Base-by-base conservation (phyloP, 1,140 invertebrate genomes). In the Scaptodrosophila lebanonensis region DNA sequence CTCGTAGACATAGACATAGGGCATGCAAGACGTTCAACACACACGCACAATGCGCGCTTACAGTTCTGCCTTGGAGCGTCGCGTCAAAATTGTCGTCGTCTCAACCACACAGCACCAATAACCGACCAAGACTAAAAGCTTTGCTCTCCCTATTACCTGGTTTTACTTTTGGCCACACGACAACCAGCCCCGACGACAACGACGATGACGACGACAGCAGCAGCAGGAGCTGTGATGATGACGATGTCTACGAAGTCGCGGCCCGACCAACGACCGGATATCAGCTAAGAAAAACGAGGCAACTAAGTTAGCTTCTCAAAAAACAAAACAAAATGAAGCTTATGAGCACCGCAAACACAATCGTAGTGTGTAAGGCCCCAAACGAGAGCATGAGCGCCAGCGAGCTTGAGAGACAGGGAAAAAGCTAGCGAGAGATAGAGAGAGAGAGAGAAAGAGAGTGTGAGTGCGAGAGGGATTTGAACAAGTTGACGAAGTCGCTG, bases 101-200 rank as follows among this genome's bases (percentile, higher is more conserved):
- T 62, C 75, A 82, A 82, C 75, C 75, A 83, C 75, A 82, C 75
- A 82, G 76, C 76, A 83, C 75, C 75, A 75, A 82, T 73, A 82
- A 82, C 75, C 70, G 75, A 82, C 53, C 66, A 83, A 82, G 75
- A 83, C 75, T 83, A 82, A 82, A 82, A 82, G 75, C 76, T 82
- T 82, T 54, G 70, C 75, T 82, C 75, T 75, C 51, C 75, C 83
- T 73, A 82, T 75, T 82, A 82, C 75, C 75, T 82, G 75, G 48
- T 82, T 75, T 82, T 75, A 73, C 83, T 70, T 79, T 60, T 48
- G 53, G 43, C 42, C 53, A 22, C 61, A 49, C 47, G 15, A 17
- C 18, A 42, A 51, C 51, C 51, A 22, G 40, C 32, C 7, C 1
- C 35, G 16, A 4, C 16, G 30, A 8, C 20, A 20, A 40, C 12